phyloP scores from a whole-genome alignment of 2,888 invertebrate species.

The Globia sparganii region DNA sequence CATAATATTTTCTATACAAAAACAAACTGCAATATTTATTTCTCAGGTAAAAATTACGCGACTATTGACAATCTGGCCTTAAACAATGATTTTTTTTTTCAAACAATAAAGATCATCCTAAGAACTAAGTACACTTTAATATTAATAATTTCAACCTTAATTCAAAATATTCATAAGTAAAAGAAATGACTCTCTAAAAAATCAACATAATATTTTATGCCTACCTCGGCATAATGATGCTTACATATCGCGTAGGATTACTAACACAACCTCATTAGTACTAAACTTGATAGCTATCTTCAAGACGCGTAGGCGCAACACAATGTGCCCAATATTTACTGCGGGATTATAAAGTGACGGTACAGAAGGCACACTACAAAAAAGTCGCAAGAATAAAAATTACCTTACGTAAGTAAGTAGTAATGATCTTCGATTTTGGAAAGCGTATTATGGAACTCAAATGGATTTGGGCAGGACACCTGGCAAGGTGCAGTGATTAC shows the following conservation, averaged over 20 bases:
- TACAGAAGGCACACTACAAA: constrained; percentile 35
- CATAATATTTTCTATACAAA: background rate
- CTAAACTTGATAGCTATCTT: constrained; percentile 58
- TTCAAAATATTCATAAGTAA: background rate
- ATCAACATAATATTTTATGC: constrained; percentile 17
- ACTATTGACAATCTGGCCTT: background rate
- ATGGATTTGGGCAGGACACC: no score
- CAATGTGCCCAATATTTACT: constrained; percentile 57
- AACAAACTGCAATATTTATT: background rate
- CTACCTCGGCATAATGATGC: constrained; percentile 39
- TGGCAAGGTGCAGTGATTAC: no score
- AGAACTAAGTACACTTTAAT: background rate
- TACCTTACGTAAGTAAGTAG: no score
- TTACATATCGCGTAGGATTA: constrained; percentile 61
- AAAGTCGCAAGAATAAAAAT: background rate
- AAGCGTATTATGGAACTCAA: no score
- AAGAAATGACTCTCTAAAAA: background rate
- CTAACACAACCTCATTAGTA: constrained; percentile 65
- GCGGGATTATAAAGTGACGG: background rate
- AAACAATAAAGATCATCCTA: background rate
- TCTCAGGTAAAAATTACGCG: background rate
- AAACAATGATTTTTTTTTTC: background rate
- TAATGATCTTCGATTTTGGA: no score
- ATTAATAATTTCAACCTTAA: background rate
- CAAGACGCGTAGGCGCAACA: constrained; percentile 65